These are phyloP conservation scores for Leptinotarsa juncta DNA, from an alignment of 2,888 invertebrate species.

Conservation along the genomic window DNA sequence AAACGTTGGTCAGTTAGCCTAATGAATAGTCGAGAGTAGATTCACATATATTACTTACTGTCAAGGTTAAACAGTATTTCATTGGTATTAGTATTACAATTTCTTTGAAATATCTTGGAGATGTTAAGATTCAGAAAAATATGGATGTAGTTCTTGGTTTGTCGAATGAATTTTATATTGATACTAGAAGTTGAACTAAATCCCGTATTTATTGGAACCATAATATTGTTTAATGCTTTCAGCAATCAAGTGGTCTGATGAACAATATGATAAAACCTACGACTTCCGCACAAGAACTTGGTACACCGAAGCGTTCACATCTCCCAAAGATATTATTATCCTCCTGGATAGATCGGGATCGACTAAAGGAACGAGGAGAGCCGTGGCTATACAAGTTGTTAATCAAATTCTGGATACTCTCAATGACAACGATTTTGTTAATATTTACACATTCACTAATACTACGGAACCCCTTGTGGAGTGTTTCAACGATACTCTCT, in stretches of 20 bases:
- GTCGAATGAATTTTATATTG: not conserved
- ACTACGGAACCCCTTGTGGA: conserved; percentile 82
- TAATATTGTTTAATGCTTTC: conserved; percentile 23
- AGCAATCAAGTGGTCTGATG: conserved; percentile 78
- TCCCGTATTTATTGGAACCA: not conserved
- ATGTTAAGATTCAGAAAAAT: too few species aligned
- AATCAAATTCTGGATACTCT: conserved; percentile 93
- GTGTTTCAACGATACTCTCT: conserved; percentile 83
- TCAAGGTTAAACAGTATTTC: too few species aligned
- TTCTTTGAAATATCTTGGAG: too few species aligned
- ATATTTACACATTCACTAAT: conserved; percentile 91
- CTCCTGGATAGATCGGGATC: conserved; percentile 77
- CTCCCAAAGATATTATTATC: conserved; percentile 91
- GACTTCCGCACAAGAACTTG: conserved; percentile 94
- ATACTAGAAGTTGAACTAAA: not conserved
- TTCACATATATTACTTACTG: too few species aligned
- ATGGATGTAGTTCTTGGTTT: too few species aligned
- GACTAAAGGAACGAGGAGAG: conserved; percentile 74
- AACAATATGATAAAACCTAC: conserved; percentile 76
- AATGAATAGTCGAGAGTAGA: too few species aligned
- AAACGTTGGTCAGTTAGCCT: too few species aligned
- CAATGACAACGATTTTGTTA: conserved; percentile 97
- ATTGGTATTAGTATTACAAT: too few species aligned
- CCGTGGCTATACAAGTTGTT: conserved; percentile 89
- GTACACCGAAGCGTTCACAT: conserved; percentile 98